These are phyloP conservation scores for Cheirogaleus medius DNA, from an alignment of 2,113 vertebrate genomes.

Conservation along the genomic window DNA sequence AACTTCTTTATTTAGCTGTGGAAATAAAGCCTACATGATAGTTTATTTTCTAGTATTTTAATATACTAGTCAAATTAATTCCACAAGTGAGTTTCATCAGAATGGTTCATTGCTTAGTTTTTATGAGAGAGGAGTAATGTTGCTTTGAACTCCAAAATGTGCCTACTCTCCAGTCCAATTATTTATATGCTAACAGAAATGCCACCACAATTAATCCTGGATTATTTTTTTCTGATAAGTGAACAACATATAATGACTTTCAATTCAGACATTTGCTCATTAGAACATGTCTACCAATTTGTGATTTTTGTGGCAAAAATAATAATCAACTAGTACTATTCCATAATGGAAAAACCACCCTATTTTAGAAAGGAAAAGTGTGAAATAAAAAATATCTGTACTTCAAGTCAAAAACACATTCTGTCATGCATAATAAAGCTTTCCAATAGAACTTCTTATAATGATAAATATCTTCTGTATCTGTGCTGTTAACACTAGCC, in stretches of 20 bases:
- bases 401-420: neutral
- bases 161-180: neutral
- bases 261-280: neutral
- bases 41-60: slow-evolving; percentile 32
- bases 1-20: slow-evolving; percentile 29
- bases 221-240: neutral
- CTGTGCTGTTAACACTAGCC: neutral
- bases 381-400: neutral
- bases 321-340: neutral
- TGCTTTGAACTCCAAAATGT: neutral
- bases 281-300: neutral
- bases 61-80: slow-evolving; percentile 41
- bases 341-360: neutral
- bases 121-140: neutral
- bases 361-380: slow-evolving; percentile 10
- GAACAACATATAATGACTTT: slow-evolving; percentile 3
- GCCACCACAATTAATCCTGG: neutral
- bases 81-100: slow-evolving; percentile 21
- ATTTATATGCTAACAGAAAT: slow-evolving; percentile 28
- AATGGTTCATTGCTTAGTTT: slow-evolving; percentile 1
- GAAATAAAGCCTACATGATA: neutral
- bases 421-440: neutral
- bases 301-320: neutral
- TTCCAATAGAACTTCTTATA: slow-evolving; percentile 14
- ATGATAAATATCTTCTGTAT: neutral